Percentiles rank a stretch among this genome's conserved stretches.
Conservation (phyloP, 64 coral and sea anemone species). For the Pachyseris speciosa region DNA sequence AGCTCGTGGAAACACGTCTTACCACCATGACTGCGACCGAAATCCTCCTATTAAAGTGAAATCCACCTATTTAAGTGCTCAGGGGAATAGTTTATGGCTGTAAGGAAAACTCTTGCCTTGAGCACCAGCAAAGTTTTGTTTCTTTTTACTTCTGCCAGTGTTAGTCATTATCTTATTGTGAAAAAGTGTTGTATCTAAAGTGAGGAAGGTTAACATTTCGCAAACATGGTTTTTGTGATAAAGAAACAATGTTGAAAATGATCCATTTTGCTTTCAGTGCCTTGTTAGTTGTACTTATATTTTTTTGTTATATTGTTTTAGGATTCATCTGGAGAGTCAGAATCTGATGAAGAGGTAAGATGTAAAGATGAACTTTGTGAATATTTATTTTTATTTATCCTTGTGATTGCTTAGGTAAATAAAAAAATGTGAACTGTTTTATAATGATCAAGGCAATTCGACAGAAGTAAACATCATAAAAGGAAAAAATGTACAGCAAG, state of each 20-base stretch:
- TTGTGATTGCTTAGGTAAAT: neutral
- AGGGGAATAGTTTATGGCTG: too few relatives aligned
- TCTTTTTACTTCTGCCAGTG: neutral
- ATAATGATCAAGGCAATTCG: neutral
- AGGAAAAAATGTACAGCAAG: neutral
- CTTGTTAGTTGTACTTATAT: neutral
- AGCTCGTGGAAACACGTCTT: too few relatives aligned
- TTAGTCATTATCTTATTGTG: neutral
- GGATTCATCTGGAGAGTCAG: neutral
- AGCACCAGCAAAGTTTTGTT: neutral
- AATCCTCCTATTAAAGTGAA: too few relatives aligned
- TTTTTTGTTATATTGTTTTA: neutral
- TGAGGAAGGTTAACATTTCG: neutral
- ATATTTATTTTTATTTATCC: neutral
- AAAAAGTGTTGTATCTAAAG: neutral
- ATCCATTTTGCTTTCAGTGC: neutral
- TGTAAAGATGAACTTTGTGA: neutral
- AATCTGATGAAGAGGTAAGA: slow-evolving; percentile 3
- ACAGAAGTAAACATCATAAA: neutral
- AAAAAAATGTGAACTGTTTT: neutral
- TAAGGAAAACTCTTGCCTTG: too few relatives aligned
- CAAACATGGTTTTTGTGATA: neutral
- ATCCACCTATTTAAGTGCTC: too few relatives aligned
- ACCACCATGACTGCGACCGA: too few relatives aligned
- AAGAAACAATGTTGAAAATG: neutral